These are phyloP conservation scores for Aptenodytes patagonicus DNA, from an alignment of 2,113 vertebrate species.

Conservation along the genomic window DNA sequence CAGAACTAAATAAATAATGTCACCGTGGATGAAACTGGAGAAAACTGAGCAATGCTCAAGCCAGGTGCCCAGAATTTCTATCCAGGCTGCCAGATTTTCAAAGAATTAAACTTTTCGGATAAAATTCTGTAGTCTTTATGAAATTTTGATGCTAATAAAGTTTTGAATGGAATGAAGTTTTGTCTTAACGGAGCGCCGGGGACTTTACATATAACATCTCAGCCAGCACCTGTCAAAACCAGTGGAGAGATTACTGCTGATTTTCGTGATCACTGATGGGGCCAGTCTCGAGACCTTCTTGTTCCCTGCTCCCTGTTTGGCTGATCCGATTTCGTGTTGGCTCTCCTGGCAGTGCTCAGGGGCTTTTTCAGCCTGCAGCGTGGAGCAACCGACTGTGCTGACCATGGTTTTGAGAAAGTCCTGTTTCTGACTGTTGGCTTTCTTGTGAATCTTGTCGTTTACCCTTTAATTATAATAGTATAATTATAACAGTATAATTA, in stretches of 20 bases:
- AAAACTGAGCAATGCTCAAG: constrained; percentile 5
- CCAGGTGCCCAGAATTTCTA: constrained; percentile 44
- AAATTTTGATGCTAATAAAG: constrained; percentile 17
- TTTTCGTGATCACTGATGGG: neutral
- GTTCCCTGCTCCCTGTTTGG: neutral
- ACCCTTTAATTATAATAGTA: neutral
- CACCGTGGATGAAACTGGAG: constrained; percentile 2
- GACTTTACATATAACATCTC: neutral
- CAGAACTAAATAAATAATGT: constrained; percentile 60
- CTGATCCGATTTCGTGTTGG: neutral
- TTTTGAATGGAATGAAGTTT: neutral
- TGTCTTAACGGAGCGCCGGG: neutral
- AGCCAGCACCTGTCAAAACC: neutral
- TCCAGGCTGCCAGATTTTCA: constrained; percentile 12
- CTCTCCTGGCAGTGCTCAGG: neutral
- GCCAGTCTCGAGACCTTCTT: neutral
- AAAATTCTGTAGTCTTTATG: constrained; percentile 25
- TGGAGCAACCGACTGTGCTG: neutral
- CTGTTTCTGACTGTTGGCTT: neutral
- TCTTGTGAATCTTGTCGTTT: neutral
- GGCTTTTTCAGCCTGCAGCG: neutral
- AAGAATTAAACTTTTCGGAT: constrained; percentile 42
- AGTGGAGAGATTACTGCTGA: neutral
- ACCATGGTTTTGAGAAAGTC: neutral
- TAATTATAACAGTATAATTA: neutral